phyloP scores from a whole-genome alignment of 2,797 vertebrate species.

The Periparus ater region DNA sequence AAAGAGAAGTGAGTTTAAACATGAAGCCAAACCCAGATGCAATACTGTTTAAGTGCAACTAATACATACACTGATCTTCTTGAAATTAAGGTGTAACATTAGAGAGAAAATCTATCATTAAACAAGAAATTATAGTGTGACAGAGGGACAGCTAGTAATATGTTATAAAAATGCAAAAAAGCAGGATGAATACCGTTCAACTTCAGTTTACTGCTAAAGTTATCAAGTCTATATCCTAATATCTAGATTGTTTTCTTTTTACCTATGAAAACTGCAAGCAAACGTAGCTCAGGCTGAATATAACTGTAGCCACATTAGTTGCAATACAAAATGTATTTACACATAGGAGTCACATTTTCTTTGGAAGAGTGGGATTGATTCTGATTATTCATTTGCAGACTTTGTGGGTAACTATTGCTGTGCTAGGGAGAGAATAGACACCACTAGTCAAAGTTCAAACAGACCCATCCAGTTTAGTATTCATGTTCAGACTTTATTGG shows the following conservation, averaged over 20 bases:
- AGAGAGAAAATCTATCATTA: background rate
- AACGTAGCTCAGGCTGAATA: background rate
- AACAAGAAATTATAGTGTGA: background rate
- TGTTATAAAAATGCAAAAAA: background rate
- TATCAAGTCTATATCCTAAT: background rate
- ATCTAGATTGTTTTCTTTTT: background rate
- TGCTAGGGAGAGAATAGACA: background rate
- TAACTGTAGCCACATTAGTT: background rate
- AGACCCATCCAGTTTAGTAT: background rate
- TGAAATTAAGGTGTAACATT: background rate
- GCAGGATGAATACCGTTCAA: rapidly evolving
- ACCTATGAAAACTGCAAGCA: background rate
- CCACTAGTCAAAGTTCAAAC: background rate
- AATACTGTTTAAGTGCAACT: background rate
- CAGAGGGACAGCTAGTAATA: background rate
- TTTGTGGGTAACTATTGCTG: background rate
- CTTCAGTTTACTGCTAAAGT: background rate
- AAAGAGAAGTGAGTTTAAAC: background rate
- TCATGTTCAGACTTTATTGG: background rate
- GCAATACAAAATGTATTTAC: background rate
- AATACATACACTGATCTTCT: background rate
- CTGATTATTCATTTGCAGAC: background rate
- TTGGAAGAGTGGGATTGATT: background rate
- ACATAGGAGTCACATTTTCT: rapidly evolving
- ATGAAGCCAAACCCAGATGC: background rate